Base-by-base conservation (phyloP, 2,888 invertebrate genomes). In the Pantelozetes paolii region DNA sequence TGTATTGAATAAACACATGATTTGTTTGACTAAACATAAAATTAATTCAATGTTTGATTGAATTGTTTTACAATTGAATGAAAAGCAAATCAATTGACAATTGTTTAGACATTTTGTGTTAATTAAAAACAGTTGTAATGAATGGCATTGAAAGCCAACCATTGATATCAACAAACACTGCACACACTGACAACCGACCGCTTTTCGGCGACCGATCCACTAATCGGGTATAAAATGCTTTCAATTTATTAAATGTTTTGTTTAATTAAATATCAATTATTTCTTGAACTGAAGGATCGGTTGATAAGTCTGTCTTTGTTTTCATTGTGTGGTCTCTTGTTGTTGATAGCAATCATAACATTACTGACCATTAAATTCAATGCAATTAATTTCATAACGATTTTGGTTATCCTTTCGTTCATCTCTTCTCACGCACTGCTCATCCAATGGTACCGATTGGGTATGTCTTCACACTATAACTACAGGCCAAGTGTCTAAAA, bases 381-480 rank as follows among this genome's bases (percentile, higher is more conserved):
- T 32, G 42, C 57, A 15, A 59, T 57, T 40, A 72, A 72, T 54
- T 59, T 72, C n/a, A 54, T 72, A 42, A 57, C 72, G 32, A 42
- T 72, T 42, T 36, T 72, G 30, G 54, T 54, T 9, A 72, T 72
- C 30, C 9, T 59, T 3, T 72, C 72, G 30, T 57, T 59, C n/a
- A 20, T 54, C 13, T 28, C 30, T 36, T 72, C 72, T 0, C 72
- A 72, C 59, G 72, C 54, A 28, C 20, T 59, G 26, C 57, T 72
- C 42, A 54, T 72, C 32, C 59, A 72, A 36, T 72, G 72, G 72
- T 72, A 72, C 23, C 54, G 72, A 32, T 59, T 72, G 32, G 72
- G 72, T 72, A 72, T 28, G 54, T 54, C 54, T 54, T 54, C 20
- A 54, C 36, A 36, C 36, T n/a, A n/a, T n/a, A n/a, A n/a, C n/a